Base-by-base conservation (phyloP, 1,140 invertebrate species). In the Cotesia typhae region DNA sequence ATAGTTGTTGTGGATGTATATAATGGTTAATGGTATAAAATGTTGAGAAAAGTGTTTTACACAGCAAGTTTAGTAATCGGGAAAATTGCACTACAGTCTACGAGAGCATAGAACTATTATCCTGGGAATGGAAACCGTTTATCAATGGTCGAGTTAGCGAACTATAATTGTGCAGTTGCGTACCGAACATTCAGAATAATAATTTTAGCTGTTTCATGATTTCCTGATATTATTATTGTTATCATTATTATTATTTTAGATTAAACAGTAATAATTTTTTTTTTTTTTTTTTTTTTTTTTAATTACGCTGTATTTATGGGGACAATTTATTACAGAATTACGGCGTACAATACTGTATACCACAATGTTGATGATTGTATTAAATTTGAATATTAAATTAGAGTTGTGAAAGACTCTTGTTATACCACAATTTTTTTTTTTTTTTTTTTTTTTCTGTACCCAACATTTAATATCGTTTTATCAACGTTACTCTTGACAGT, bases 121-220 rank as follows among this genome's bases (percentile, higher is more conserved):
- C 36, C 37, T 38, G 60, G 9, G 35, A 63, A 63, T 63, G 60
- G 36, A 63, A 63, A 37, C 28, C 60, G 35, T 63, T 63, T 63
- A 63, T 63, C 60, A 63, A 63, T 63, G 60, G 37, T 38, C 60
- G 37, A 63, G 60, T 63, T 63, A 37, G 10, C 28, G 10, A 63
- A 63, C 35, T 63, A 37, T 63, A 63, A 63, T 63, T 63, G 36
- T 63, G 35, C 60, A 63, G 35, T 37, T 63, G 60, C 28, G 35
- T n/a, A 20, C 35, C 10, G 28, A 63, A 17, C 14, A 12, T 5
- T n/a, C 12, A 12, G 9, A 28, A 17, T 28, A 63, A 63, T 63
- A 37, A 63, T 59, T 59, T 59, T 28, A 59, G 14, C 17, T 20
- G 14, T 20, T 20, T 9, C 10, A 38, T 57, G 53, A 57, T 57